A percentile compares a stretch with the other conserved stretches of the same genome.
phyloP scores from a whole-genome alignment of 2,888 invertebrate species.

The Polyommatus iphigenia region DNA sequence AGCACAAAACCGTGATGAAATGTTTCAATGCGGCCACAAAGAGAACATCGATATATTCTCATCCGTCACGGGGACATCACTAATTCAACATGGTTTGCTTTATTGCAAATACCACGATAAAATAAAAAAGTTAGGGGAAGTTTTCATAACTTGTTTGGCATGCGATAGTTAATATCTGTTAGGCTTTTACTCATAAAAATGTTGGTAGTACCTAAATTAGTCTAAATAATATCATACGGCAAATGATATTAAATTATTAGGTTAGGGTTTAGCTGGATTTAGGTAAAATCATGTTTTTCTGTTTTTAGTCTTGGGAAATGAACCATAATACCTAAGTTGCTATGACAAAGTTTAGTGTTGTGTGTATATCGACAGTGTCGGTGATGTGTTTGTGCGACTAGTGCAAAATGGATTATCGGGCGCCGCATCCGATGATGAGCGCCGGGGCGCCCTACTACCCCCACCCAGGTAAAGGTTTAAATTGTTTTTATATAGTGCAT shows the following conservation, averaged over 20 bases:
- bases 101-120: not conserved
- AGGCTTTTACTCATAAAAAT: too few relatives aligned
- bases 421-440: slow-evolving; percentile 67
- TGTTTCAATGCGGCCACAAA: slow-evolving; percentile 47
- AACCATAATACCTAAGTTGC: not conserved
- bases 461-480: slow-evolving; percentile 62
- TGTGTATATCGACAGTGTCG: slow-evolving; percentile 37
- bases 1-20: slow-evolving; percentile 47
- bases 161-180: not conserved
- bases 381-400: slow-evolving; percentile 49
- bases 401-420: slow-evolving; percentile 72
- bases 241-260: not conserved
- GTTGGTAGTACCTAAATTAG: too few relatives aligned
- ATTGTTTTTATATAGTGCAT: slow-evolving; percentile 1
- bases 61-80: slow-evolving; percentile 33
- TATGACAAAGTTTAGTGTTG: slow-evolving; percentile 17
- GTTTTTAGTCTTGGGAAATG: slow-evolving; percentile 14
- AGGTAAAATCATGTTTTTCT: slow-evolving; percentile 8
- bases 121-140: not conserved
- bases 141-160: not conserved
- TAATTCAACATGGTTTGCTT: slow-evolving; percentile 25
- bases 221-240: not conserved
- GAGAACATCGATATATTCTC: slow-evolving; percentile 36
- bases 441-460: slow-evolving; percentile 68
- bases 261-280: slow-evolving; percentile 16